phyloP scores from a whole-genome alignment of 2,888 invertebrate species.

The Apomyelois bistriatella region DNA sequence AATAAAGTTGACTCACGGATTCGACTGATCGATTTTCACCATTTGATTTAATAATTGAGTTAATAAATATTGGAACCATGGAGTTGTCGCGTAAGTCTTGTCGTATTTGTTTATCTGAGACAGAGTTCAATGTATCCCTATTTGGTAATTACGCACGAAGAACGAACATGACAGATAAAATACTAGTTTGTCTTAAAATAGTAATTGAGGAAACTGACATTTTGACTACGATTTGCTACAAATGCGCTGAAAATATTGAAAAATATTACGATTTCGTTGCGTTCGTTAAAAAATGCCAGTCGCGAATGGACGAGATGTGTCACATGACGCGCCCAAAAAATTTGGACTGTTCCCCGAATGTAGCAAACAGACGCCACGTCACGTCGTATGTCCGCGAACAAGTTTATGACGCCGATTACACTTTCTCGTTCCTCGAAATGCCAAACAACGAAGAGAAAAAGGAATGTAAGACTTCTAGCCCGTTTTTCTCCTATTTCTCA shows the following conservation, averaged over 20 bases:
- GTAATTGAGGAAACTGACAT: constrained; percentile 54
- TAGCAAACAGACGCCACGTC: constrained; percentile 40
- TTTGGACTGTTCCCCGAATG: constrained; percentile 27
- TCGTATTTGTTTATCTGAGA: constrained; percentile 57
- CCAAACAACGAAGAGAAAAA: constrained; percentile 49
- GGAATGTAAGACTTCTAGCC: constrained; percentile 47
- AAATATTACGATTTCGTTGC: constrained; percentile 57
- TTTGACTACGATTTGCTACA: constrained; percentile 59
- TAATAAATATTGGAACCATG: constrained; percentile 37
- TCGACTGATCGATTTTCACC: too few relatives aligned
- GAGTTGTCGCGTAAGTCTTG: constrained; percentile 54
- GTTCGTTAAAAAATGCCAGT: constrained; percentile 55
- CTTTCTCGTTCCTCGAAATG: constrained; percentile 59
- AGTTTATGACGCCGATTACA: constrained; percentile 56
- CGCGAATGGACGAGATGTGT: constrained; percentile 29
- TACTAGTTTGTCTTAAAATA: constrained; percentile 56
- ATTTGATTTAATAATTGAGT: too few relatives aligned
- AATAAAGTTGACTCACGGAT: too few relatives aligned
- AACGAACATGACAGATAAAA: constrained; percentile 57
- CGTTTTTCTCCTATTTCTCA: constrained; percentile 65
- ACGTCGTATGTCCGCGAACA: constrained; percentile 58
- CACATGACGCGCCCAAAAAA: constrained; percentile 30
- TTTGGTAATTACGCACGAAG: constrained; percentile 52
- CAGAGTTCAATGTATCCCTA: constrained; percentile 61
- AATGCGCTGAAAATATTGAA: constrained; percentile 60